Evolutionary conservation across 2,113 vertebrate genomes (phyloP).

Genomic region (Pluvianellus socialis): DNA sequence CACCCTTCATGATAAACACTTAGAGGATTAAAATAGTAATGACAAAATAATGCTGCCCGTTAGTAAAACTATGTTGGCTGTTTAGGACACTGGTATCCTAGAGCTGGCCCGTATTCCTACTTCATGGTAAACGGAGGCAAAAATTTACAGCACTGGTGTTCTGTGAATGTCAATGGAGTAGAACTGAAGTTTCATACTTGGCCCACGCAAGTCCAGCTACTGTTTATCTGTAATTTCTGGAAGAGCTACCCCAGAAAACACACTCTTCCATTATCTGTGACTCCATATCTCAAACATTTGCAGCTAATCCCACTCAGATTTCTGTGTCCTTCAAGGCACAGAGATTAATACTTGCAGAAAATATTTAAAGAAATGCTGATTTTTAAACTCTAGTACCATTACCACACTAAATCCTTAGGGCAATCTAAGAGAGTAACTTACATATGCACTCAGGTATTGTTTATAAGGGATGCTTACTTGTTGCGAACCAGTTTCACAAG

Average conservation of each 20-base stretch:
- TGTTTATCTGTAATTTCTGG: background rate
- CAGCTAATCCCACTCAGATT: background rate
- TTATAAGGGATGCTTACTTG: background rate
- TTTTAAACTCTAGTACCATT: background rate
- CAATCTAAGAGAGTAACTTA: background rate
- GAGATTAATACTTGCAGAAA: background rate
- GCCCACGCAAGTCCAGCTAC: background rate
- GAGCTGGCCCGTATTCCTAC: background rate
- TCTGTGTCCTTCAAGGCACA: background rate
- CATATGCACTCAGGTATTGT: background rate
- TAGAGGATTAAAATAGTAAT: background rate
- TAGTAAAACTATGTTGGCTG: background rate
- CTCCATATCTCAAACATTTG: background rate
- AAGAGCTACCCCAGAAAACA: background rate
- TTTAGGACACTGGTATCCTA: background rate
- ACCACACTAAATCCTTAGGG: background rate
- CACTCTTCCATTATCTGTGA: background rate
- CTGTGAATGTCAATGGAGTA: background rate
- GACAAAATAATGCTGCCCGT: background rate
- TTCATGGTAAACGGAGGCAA: background rate
- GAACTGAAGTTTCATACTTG: background rate
- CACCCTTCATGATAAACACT: background rate
- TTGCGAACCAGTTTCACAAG: background rate
- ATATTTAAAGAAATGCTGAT: background rate
- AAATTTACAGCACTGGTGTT: background rate